These are phyloP conservation scores for Xenops minutus DNA, from an alignment of 2,797 vertebrate species.

Conservation along the genomic window DNA sequence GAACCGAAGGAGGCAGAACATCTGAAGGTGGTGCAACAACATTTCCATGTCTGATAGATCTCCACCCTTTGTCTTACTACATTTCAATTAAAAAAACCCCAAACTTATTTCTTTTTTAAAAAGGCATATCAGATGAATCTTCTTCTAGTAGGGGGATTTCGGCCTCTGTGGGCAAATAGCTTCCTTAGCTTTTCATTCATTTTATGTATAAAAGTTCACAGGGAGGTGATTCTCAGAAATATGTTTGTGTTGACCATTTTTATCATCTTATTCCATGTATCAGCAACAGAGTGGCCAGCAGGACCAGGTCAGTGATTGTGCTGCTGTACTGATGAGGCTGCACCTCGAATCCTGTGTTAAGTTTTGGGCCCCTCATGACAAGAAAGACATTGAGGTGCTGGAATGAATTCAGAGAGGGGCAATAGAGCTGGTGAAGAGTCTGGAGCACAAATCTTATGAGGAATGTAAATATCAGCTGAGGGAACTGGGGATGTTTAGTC, in stretches of 20 bases:
- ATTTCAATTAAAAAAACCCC: not conserved
- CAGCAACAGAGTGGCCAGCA: not conserved
- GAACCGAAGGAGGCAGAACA: not conserved
- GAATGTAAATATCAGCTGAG: not conserved
- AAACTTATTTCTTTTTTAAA: not conserved
- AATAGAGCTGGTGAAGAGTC: not conserved
- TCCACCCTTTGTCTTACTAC: not conserved
- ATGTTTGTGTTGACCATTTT: not conserved
- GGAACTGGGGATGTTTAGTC: not conserved
- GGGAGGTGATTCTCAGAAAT: not conserved
- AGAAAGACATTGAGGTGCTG: not conserved
- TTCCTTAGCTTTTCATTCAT: not conserved
- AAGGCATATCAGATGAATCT: not conserved
- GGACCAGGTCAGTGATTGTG: not conserved
- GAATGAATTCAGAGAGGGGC: not conserved
- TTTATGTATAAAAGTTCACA: not conserved
- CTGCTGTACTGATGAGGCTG: rapidly evolving
- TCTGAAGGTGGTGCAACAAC: not conserved
- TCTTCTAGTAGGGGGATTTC: not conserved
- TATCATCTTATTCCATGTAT: not conserved
- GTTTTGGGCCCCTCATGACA: not conserved
- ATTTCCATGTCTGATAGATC: not conserved
- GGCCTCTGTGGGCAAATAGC: not conserved
- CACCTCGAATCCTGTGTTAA: not conserved
- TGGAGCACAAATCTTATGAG: not conserved